Evolutionary conservation across 2,888 invertebrate genomes (phyloP).

Genomic region (Drosophila borborema): DNA sequence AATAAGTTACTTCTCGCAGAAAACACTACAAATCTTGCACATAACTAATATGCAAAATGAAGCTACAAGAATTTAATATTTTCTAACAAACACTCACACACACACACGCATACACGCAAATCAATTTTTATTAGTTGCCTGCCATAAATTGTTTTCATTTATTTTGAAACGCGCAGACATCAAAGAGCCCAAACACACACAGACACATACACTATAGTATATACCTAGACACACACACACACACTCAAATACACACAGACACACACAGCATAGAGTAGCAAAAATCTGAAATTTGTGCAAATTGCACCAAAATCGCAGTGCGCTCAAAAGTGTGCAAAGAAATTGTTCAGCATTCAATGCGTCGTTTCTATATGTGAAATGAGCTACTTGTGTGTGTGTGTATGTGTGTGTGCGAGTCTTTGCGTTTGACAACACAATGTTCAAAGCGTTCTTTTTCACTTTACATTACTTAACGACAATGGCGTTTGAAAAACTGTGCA

Average conservation of each 20-base stretch:
- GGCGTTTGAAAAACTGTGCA: constrained; percentile 45
- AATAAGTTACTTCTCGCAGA: not conserved
- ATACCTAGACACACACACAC: constrained; percentile 10
- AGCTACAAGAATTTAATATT: not conserved
- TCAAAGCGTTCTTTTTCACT: constrained; percentile 43
- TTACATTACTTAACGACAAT: constrained; percentile 33
- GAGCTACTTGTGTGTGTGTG: not conserved
- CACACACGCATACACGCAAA: constrained; percentile 5
- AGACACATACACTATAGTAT: constrained; percentile 4
- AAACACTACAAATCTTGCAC: too few relatives aligned
- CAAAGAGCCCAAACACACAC: constrained; percentile 16
- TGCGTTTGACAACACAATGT: constrained; percentile 12
- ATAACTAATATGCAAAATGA: not conserved
- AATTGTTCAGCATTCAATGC: constrained; percentile 26
- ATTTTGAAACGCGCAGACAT: constrained; percentile 64
- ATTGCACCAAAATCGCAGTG: constrained; percentile 32
- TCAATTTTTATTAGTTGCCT: constrained; percentile 36
- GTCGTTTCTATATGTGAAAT: constrained; percentile 3
- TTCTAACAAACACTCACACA: not conserved
- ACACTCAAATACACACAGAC: constrained; percentile 7
- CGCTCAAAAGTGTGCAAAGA: constrained; percentile 55
- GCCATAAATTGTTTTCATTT: constrained; percentile 58
- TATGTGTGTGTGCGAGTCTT: not conserved
- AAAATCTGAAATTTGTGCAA: constrained; percentile 48
- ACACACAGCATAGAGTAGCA: constrained; percentile 25